Evolutionary conservation across 2,797 vertebrate genomes (phyloP), one percentile per base, ranked within the genome.

Genomic region (Anableps anableps): DNA sequence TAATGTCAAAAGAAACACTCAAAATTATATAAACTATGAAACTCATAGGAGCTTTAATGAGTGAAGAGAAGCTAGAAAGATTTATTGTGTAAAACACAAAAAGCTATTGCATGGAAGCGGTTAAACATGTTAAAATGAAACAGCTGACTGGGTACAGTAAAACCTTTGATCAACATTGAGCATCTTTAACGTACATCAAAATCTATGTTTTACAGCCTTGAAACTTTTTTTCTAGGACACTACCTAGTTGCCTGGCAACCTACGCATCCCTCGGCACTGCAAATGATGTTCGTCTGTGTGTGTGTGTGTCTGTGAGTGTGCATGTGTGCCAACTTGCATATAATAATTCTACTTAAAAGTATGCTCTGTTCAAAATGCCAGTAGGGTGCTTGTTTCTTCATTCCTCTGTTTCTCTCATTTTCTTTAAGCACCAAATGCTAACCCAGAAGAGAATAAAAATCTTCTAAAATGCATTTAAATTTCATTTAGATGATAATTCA

Each of bases 171-270:
- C 86, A 88, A 86, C 88, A 82, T 55, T 38, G 48, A 87, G 71
- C 19, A 17, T 43, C 50, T 86, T 84, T 75, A 91, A 83, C 79
- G 73, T 16, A 0, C 34, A 83, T 78, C 80, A 73, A 80, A 88
- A 86, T 85, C 72, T 76, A 17, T 64, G 47, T 64, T 88, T 87
- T 86, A 55, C 78, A 87, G 82, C 75, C 62, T 84, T 80, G 55
- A 64, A 93, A 94, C 83, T 92, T 93, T 95, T 93, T 94, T 95
- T 94, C 91, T 94, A 93, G 92, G 91, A 92, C 94, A 95, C 86
- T 79, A 89, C 86, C 86, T 90, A 93, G 95, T 96, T 96, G 95
- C 95, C 85, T 92, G 90, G 95, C 95, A 96, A 96, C 95, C 83
- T 82, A 87, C 80, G 85, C 90, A 91, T 95, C 94, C 94, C 92